A percentile compares a stretch with the other conserved stretches of the same genome.
Evolutionary conservation across 2,797 vertebrate species (phyloP).

Genomic region (Neoniphon sammara): DNA sequence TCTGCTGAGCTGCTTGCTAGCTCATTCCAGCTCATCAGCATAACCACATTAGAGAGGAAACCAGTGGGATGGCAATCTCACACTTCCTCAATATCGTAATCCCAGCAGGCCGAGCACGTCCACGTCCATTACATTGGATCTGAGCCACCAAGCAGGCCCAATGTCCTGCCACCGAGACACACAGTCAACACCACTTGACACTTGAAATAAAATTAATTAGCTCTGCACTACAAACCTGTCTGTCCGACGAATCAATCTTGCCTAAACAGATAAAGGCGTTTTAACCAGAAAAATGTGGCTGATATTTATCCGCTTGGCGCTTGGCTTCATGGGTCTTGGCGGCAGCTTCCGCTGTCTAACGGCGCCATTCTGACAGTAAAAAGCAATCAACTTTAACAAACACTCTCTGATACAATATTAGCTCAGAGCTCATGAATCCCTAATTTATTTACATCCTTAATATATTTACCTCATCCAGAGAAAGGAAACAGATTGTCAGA

Average conservation of each 20-base stretch:
- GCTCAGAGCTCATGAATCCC: slow-evolving; percentile 67
- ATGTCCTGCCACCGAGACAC: slow-evolving; percentile 68
- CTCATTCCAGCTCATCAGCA: slow-evolving; percentile 82
- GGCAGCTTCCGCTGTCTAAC: slow-evolving; percentile 23
- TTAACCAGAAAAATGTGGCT: slow-evolving; percentile 35
- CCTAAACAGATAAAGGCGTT: slow-evolving; percentile 50
- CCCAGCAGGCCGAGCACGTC: slow-evolving; percentile 77
- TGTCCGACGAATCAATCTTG: slow-evolving; percentile 66
- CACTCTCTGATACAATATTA: slow-evolving; percentile 65
- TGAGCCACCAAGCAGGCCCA: slow-evolving; percentile 70
- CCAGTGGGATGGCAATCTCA: slow-evolving; percentile 79
- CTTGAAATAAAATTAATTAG: slow-evolving; percentile 77
- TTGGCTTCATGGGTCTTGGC: slow-evolving; percentile 28
- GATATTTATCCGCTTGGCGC: slow-evolving; percentile 6
- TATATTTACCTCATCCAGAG: slow-evolving; percentile 82
- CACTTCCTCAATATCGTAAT: slow-evolving; percentile 76
- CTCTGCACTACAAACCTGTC: slow-evolving; percentile 70
- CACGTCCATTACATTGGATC: slow-evolving; percentile 78
- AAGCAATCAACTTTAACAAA: slow-evolving; percentile 66
- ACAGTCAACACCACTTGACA: slow-evolving; percentile 63
- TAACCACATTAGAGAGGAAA: slow-evolving; percentile 81
- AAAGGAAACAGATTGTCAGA: slow-evolving; percentile 82
- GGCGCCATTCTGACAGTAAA: slow-evolving; percentile 38
- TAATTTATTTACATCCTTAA: slow-evolving; percentile 81
- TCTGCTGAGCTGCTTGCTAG: slow-evolving; percentile 79